These are phyloP conservation scores for Beris chalybata DNA, from an alignment of 2,888 invertebrate species.

Conservation along the genomic window DNA sequence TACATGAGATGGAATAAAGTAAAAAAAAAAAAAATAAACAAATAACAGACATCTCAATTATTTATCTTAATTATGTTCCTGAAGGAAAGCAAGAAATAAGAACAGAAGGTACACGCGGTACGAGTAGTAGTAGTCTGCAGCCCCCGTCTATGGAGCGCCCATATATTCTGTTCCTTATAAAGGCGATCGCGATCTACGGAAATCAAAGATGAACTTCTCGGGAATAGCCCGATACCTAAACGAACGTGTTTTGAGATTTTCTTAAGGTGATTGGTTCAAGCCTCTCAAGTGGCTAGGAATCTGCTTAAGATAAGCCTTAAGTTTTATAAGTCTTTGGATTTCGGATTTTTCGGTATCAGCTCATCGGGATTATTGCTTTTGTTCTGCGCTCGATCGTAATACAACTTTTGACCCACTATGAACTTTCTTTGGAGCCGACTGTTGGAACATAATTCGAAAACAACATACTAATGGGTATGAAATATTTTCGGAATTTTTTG, in stretches of 20 bases:
- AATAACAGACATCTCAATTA: conserved; percentile 38
- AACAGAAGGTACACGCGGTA: background rate
- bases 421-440: too few relatives aligned
- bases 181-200: background rate
- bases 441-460: too few relatives aligned
- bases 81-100: conserved; percentile 30
- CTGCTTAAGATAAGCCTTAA: conserved; percentile 12
- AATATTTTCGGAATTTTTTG: too few relatives aligned
- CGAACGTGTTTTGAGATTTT: conserved; percentile 26
- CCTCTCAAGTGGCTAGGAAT: conserved; percentile 34
- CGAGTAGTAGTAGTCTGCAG: background rate
- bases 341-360: too few relatives aligned
- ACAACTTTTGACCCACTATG: too few relatives aligned
- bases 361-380: too few relatives aligned
- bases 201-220: background rate
- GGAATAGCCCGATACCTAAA: background rate
- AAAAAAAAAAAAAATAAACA: conserved; percentile 36
- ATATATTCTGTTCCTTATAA: background rate
- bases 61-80: conserved; percentile 39
- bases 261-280: conserved; percentile 35
- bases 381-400: too few relatives aligned
- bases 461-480: too few relatives aligned
- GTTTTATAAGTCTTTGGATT: too few relatives aligned
- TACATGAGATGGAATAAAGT: conserved; percentile 29
- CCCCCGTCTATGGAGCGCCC: background rate